These are phyloP conservation scores for Scophthalmus maximus DNA, from an alignment of 2,113 vertebrate species.

Conservation along the genomic window DNA sequence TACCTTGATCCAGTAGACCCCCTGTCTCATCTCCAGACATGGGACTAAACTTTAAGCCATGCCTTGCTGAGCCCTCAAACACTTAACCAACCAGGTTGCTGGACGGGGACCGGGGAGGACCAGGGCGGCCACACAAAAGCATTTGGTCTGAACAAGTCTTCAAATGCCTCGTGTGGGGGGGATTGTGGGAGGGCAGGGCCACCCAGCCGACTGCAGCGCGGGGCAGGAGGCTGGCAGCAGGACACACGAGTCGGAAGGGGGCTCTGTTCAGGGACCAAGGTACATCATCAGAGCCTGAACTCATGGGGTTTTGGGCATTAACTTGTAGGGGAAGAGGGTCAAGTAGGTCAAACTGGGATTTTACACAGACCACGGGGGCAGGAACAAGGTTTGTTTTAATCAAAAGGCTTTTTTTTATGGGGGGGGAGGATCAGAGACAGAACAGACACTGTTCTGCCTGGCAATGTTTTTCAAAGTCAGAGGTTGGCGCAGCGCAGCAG, in stretches of 20 bases:
- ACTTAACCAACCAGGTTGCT: conserved; percentile 62
- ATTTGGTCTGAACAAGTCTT: conserved; percentile 55
- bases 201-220: conserved; percentile 54
- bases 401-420: conserved; percentile 5
- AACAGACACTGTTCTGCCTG: conserved; percentile 17
- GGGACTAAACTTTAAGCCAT: conserved; percentile 39
- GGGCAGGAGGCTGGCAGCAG: conserved; percentile 26
- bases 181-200: conserved; percentile 38
- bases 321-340: conserved; percentile 40
- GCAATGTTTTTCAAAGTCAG: conserved; percentile 18
- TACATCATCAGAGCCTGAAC: conserved; percentile 59
- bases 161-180: conserved; percentile 55
- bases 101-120: conserved; percentile 65
- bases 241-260: conserved; percentile 21
- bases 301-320: conserved; percentile 47
- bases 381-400: conserved; percentile 16
- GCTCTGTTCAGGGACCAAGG: conserved; percentile 50
- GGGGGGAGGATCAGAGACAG: conserved; percentile 37
- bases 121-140: conserved; percentile 1
- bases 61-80: conserved; percentile 56
- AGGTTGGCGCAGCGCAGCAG: conserved; percentile 2
- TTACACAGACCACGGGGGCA: conserved; percentile 6
- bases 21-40: conserved; percentile 12
- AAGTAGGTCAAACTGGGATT: conserved; percentile 34
- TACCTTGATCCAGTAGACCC: conserved; percentile 24